Conservation (phyloP, 2,113 vertebrate species). For the Hassar affinis region DNA sequence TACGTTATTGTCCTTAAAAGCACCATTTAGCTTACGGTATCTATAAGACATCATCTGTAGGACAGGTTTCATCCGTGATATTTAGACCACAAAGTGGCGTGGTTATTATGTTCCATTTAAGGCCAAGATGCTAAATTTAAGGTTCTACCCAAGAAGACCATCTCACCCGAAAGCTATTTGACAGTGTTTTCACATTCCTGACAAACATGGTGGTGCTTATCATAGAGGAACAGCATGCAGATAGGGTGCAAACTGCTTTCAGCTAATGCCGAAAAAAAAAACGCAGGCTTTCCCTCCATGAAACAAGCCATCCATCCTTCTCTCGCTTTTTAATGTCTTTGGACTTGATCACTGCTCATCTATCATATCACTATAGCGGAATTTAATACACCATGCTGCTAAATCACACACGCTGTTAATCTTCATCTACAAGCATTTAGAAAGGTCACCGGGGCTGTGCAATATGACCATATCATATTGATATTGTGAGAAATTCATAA, state of each 20-base stretch:
- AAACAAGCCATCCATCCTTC: slow-evolving; percentile 60
- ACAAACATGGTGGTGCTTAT: slow-evolving; percentile 65
- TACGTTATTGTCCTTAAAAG: slow-evolving; percentile 47
- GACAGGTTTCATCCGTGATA: slow-evolving; percentile 33
- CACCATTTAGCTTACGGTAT: slow-evolving; percentile 35
- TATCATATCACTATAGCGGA: slow-evolving; percentile 57
- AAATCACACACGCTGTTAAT: slow-evolving; percentile 33
- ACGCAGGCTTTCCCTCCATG: slow-evolving; percentile 66
- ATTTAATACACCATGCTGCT: neutral
- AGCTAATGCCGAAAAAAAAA: slow-evolving; percentile 67
- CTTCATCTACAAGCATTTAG: neutral
- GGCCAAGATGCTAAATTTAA: slow-evolving; percentile 68
- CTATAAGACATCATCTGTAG: slow-evolving; percentile 16
- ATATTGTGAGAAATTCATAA: neutral
- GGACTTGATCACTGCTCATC: slow-evolving; percentile 8
- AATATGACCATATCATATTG: neutral
- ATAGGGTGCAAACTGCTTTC: slow-evolving; percentile 74
- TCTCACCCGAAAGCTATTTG: slow-evolving; percentile 62
- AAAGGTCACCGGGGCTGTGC: slow-evolving; percentile 36
- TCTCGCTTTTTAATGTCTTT: slow-evolving; percentile 61
- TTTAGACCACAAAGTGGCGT: slow-evolving; percentile 36
- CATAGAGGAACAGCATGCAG: slow-evolving; percentile 71
- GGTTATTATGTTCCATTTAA: slow-evolving; percentile 63
- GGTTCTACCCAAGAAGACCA: slow-evolving; percentile 61
- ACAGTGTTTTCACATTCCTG: slow-evolving; percentile 52